Base-by-base conservation (phyloP, 2,888 invertebrate species). In the Polydrusus pterygomalis region DNA sequence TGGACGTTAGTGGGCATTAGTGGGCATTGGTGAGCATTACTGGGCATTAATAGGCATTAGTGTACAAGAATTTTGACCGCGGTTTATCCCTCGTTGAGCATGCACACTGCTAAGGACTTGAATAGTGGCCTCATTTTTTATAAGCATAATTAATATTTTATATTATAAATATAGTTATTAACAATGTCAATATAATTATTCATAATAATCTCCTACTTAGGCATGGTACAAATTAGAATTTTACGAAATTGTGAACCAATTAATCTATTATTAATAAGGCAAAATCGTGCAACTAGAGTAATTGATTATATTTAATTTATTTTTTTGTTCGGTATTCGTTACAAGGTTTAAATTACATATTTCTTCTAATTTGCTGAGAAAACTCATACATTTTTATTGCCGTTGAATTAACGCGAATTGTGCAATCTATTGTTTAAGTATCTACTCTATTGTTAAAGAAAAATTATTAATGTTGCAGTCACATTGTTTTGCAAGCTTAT, bases 271-370 rank as follows among this genome's bases (percentile, higher is more conserved):
- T 60, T 60, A 60, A 60, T 60, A 40, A 38, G 38, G 18, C 7
- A 38, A 60, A 38, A 38, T 38, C 58, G 11, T 60, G 38, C 17
- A 60, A 30, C 58, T 18, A 38, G 18, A 38, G 3, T 60, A 60
- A 38, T 60, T 56, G 20, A 15, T 15, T 34, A 15, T 18, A 47
- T 17, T 17, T 1, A 15, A 15, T 56, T 30, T 60, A 38, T 11
- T 38, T 60, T 58, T 60, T 60, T 60, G 18, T 38, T 17, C 34
- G 38, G 58, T 38, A 60, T 60, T 60, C 17, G 38, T 60, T 60
- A 60, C 58, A 60, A 60, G 58, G 58, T 60, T 60, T 38, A 38
- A 9, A 17, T 17, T 25, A 56, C 34, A 9, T 7, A 34, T 34
- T 34, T 60, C 38, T 60, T 60, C 38, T 38, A 34, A 60, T 38